Percentiles rank a stretch among this genome's conserved stretches.
Conservation (phyloP, 2,113 vertebrate species). For the Eublepharis macularius region DNA sequence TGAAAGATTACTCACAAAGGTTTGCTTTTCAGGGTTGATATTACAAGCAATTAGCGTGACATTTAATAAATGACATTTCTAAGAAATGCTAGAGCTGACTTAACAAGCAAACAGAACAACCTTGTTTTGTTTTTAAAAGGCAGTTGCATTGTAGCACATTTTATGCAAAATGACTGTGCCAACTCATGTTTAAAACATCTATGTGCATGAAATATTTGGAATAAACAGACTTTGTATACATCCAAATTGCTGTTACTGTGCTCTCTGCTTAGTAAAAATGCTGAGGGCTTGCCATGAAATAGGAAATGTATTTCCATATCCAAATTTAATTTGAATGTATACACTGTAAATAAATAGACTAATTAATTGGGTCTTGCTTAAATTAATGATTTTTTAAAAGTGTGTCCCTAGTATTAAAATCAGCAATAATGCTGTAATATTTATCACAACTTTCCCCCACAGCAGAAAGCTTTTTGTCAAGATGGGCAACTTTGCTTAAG, state of each 20-base stretch:
- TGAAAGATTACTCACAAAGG: slow-evolving; percentile 53
- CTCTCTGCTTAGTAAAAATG: slow-evolving; percentile 42
- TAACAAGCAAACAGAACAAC: slow-evolving; percentile 54
- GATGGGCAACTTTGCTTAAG: neutral
- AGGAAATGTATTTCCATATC: slow-evolving; percentile 57
- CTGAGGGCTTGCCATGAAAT: slow-evolving; percentile 47
- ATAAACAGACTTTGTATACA: slow-evolving; percentile 42
- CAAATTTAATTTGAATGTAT: slow-evolving; percentile 29
- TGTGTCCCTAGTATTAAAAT: slow-evolving; percentile 19
- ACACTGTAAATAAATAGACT: slow-evolving; percentile 17
- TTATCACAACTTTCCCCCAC: slow-evolving; percentile 31
- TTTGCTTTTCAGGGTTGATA: slow-evolving; percentile 58
- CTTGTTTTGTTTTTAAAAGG: slow-evolving; percentile 43
- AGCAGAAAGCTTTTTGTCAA: neutral
- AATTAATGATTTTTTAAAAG: slow-evolving; percentile 42
- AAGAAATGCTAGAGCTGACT: slow-evolving; percentile 51
- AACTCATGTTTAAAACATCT: slow-evolving; percentile 58
- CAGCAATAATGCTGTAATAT: slow-evolving; percentile 33
- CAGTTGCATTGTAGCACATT: slow-evolving; percentile 50
- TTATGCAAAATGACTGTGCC: slow-evolving; percentile 41
- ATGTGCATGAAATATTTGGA: slow-evolving; percentile 49
- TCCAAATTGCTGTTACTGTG: slow-evolving; percentile 29
- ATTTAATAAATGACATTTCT: slow-evolving; percentile 68
- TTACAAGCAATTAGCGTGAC: slow-evolving; percentile 66
- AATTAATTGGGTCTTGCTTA: slow-evolving; percentile 52